Conservation (phyloP, 30 jellyfish, hydroid and myxozoan genomes). For the Sanderia malayensis region DNA sequence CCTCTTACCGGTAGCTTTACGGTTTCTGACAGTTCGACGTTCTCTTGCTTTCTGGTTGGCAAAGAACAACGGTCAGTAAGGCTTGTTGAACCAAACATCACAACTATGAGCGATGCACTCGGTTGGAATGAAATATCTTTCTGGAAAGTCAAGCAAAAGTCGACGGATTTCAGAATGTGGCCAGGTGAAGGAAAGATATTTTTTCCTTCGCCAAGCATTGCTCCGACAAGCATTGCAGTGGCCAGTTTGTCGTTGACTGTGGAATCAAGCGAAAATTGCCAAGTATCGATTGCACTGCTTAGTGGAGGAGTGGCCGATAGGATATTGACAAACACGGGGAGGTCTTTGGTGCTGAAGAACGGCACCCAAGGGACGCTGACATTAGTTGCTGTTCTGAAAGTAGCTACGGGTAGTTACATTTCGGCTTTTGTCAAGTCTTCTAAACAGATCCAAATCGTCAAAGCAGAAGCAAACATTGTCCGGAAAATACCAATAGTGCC, state of each 20-base stretch:
- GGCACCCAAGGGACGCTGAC: neutral
- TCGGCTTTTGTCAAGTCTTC: slow-evolving; percentile 16
- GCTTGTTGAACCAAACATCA: neutral
- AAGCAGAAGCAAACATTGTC: slow-evolving; percentile 24
- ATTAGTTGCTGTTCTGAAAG: slow-evolving; percentile 18
- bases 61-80: neutral
- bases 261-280: neutral
- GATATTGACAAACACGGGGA: slow-evolving; percentile 5
- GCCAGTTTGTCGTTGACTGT: slow-evolving; percentile 34
- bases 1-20: slow-evolving; percentile 18
- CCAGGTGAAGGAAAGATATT: slow-evolving; percentile 45
- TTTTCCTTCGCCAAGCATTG: no score
- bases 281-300: slow-evolving; percentile 23
- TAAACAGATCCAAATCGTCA: neutral
- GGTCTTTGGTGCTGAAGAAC: neutral
- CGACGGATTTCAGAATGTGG: slow-evolving; percentile 7
- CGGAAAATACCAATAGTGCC: slow-evolving; percentile 20
- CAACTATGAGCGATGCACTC: neutral
- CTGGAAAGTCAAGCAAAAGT: slow-evolving; percentile 27
- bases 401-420: slow-evolving; percentile 12
- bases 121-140: slow-evolving; percentile 14
- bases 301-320: slow-evolving; percentile 41
- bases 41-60: slow-evolving; percentile 27
- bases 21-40: slow-evolving; percentile 30
- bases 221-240: slow-evolving; percentile 22